Conservation (phyloP, 2,113 vertebrate genomes). For the Abramis brama region DNA sequence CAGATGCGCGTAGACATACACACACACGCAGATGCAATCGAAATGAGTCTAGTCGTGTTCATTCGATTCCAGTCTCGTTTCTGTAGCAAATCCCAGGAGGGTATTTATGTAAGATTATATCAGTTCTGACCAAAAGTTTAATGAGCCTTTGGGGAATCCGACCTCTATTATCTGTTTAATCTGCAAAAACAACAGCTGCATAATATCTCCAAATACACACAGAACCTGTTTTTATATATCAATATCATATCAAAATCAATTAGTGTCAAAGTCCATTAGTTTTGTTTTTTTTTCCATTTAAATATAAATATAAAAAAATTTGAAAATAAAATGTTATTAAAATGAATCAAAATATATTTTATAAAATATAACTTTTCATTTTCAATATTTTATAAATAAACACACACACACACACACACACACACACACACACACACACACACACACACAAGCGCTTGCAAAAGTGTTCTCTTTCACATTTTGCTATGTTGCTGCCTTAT, state of each 20-base stretch:
- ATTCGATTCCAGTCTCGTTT: constrained; percentile 57
- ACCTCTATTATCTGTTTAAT: constrained; percentile 70
- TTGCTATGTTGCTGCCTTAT: too few species aligned
- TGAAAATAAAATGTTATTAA: background rate
- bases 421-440: too few species aligned
- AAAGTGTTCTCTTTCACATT: too few species aligned
- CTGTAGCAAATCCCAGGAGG: constrained; percentile 63
- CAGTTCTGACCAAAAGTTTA: constrained; percentile 73
- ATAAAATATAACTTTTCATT: too few species aligned
- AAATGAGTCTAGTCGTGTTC: constrained; percentile 56
- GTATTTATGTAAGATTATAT: constrained; percentile 75
- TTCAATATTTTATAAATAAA: too few species aligned
- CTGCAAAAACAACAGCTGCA: constrained; percentile 70
- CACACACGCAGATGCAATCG: constrained; percentile 51
- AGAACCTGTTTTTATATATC: background rate
- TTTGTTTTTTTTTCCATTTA: too few species aligned
- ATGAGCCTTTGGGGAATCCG: constrained; percentile 70
- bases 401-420: too few species aligned
- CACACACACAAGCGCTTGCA: too few species aligned
- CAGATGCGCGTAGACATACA: constrained; percentile 27
- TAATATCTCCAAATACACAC: constrained; percentile 14
- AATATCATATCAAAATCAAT: background rate
- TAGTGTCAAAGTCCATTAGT: background rate
- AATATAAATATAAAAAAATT: too few species aligned
- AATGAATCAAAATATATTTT: background rate